Evolutionary conservation across 2,113 vertebrate species (phyloP).

Genomic region (Todiramphus saurophagus): DNA sequence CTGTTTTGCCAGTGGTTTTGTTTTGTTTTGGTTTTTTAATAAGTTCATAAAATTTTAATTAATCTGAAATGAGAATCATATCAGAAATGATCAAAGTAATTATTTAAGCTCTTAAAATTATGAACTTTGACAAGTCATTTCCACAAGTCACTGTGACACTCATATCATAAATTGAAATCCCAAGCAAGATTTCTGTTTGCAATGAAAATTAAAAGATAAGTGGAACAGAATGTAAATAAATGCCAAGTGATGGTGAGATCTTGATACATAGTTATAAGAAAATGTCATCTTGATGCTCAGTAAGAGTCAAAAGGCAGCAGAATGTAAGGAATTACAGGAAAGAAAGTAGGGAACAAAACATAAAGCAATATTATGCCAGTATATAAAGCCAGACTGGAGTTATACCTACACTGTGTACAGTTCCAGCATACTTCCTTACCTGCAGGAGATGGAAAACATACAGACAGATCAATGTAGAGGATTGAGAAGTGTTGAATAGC

Average conservation of each 20-base stretch:
- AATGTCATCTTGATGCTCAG: not conserved
- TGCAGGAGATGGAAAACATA: not conserved
- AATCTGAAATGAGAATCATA: not conserved
- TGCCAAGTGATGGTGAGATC: not conserved
- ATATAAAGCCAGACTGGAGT: not conserved
- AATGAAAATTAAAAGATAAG: not conserved
- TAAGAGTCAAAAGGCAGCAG: not conserved
- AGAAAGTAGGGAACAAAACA: not conserved
- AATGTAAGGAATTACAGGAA: not conserved
- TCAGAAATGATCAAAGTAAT: not conserved
- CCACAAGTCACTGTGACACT: not conserved
- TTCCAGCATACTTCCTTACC: not conserved
- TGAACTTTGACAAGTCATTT: not conserved
- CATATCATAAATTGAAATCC: not conserved
- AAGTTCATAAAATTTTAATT: not conserved
- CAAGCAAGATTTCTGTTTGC: not conserved
- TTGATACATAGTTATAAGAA: not conserved
- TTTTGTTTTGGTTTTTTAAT: not conserved
- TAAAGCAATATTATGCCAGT: not conserved
- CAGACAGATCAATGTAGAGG: not conserved
- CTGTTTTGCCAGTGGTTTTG: not conserved
- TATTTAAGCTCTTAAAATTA: not conserved
- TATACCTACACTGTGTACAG: not conserved
- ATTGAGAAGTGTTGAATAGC: not conserved
- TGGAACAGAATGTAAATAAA: not conserved